Percentiles rank a stretch among this genome's conserved stretches.
phyloP scores from a whole-genome alignment of 2,113 vertebrate species.

The Pagrus major region DNA sequence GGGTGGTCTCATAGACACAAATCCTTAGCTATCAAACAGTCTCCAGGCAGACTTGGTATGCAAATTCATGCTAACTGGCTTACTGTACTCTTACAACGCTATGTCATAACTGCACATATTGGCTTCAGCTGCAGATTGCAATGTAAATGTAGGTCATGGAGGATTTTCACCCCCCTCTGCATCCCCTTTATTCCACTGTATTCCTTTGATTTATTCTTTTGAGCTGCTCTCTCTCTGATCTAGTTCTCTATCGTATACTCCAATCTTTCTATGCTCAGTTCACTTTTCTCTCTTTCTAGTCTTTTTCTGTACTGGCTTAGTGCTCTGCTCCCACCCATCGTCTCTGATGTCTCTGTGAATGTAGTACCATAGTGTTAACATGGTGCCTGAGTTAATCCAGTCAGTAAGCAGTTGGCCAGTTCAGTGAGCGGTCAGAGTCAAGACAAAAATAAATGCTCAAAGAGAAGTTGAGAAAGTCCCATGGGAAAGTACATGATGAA shows the following conservation, averaged over 20 bases:
- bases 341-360: slow-evolving; percentile 58
- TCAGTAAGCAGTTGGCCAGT: slow-evolving; percentile 67
- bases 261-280: slow-evolving; percentile 11
- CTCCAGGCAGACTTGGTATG: slow-evolving; percentile 47
- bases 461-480: slow-evolving; percentile 32
- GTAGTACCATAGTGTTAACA: slow-evolving; percentile 55
- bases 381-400: slow-evolving; percentile 62
- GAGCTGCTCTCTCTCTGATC: slow-evolving; percentile 44
- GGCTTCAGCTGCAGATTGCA: slow-evolving; percentile 33
- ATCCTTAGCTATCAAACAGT: slow-evolving; percentile 5
- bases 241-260: slow-evolving; percentile 11
- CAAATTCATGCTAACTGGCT: slow-evolving; percentile 53
- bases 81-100: slow-evolving; percentile 22
- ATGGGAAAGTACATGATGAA: slow-evolving; percentile 50
- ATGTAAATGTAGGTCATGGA: slow-evolving; percentile 59
- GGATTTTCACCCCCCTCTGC: slow-evolving; percentile 1
- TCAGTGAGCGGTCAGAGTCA: slow-evolving; percentile 65
- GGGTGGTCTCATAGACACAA: slow-evolving; percentile 31
- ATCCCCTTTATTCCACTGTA: slow-evolving; percentile 30
- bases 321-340: background rate
- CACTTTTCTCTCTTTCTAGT: slow-evolving; percentile 17
- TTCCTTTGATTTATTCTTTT: slow-evolving; percentile 38
- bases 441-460: slow-evolving; percentile 54
- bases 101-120: slow-evolving; percentile 37
- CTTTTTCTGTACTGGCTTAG: slow-evolving; percentile 24